These are phyloP conservation scores for Camponotus vicinus DNA, from an alignment of 1,140 invertebrate species.

Conservation along the genomic window DNA sequence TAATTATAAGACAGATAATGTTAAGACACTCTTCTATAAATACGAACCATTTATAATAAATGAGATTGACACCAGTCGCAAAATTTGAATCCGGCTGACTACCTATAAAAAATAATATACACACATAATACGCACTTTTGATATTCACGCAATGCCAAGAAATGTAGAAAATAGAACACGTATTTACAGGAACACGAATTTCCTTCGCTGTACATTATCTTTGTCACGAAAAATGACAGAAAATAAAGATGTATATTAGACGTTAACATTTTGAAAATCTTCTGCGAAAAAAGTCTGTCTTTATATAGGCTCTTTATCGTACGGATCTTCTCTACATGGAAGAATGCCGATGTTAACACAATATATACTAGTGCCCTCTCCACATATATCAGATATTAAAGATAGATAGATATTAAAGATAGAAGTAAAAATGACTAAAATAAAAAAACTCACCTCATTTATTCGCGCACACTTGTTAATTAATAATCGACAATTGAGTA, in stretches of 20 bases:
- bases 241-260: neutral
- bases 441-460: neutral
- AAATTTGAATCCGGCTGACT: neutral
- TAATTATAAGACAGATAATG: neutral
- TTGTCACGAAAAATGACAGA: neutral
- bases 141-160: neutral
- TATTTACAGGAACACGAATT: conserved; percentile 4
- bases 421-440: neutral
- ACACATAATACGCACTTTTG: neutral
- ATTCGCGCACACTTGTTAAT: neutral
- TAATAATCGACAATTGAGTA: neutral
- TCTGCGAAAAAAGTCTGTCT: neutral
- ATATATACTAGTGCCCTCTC: neutral
- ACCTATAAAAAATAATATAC: neutral
- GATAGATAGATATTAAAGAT: neutral
- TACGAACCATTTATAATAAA: conserved; percentile 38
- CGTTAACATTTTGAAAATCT: conserved; percentile 1
- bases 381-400: neutral
- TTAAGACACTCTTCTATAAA: neutral
- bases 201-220: neutral
- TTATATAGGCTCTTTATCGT: neutral
- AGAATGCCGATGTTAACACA: neutral
- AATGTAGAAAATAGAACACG: neutral
- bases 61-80: neutral
- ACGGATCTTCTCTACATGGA: neutral